Base-by-base conservation (phyloP, 2,797 vertebrate genomes). In the Mormyrops attenuatus region DNA sequence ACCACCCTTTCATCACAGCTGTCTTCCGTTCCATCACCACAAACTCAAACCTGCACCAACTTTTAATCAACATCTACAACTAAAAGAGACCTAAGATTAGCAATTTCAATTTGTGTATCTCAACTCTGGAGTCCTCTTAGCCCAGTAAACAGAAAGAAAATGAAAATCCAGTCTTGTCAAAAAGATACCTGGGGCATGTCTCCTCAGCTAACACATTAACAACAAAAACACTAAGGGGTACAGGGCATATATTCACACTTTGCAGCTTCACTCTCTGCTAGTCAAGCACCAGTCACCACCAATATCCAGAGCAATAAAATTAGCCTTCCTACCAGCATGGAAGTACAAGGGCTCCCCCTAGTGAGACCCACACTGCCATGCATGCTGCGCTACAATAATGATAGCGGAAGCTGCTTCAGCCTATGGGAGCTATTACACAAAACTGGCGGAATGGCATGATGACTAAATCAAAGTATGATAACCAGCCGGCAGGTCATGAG, bases 291-390 rank as follows among this genome's bases (percentile, higher is more conserved):
- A 85, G 44, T 13, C 17, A 44, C 44, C 80, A 84, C n/a, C 7
- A 44, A 84, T 47, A 44, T 49, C 38, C 44, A n/a, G 0, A 84
- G n/a, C 80, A 22, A 44, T 49, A 84, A 49, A 84, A 84, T 22
- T 7, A 84, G 41, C 38, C 80, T 84, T 34, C 30, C 41, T 49
- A 44, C 80, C 11, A 26, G 17, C 26, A 60, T 22, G 13, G 22
- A 66, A 87, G 89, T 11, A 87, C 53, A 50, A 69, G 26, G 3
- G 89, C 89, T 49, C 85, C 84, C 85, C 47, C 89, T 89, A 22
- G 89, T 89, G 89, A 15, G 17, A 53, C 0, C 9, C 47, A 85
- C 47, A 9, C 47, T 85, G 47, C 47, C 44, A 52, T 85, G 41
- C 82, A 85, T 22, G n/a, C n/a, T 49, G 82, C n/a, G 20, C 82